phyloP scores from a whole-genome alignment of 2,888 invertebrate species.

The Falcaria lacertinaria region DNA sequence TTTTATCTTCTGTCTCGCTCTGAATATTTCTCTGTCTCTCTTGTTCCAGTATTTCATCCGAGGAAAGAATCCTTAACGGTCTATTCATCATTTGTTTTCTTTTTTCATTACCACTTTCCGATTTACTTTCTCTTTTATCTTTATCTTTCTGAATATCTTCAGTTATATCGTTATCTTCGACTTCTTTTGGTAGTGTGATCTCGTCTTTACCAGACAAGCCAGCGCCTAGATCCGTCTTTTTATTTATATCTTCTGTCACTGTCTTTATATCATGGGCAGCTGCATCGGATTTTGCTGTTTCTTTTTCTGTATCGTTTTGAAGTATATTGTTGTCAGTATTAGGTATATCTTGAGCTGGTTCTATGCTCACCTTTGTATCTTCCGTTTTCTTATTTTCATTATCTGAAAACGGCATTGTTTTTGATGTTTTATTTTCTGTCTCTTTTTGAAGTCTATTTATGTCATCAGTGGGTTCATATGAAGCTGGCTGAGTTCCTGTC shows the following conservation, averaged over 20 bases:
- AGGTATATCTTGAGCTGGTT: too few relatives aligned
- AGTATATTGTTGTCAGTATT: too few relatives aligned
- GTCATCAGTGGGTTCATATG: background rate
- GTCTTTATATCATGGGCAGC: too few relatives aligned
- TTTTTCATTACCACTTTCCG: background rate
- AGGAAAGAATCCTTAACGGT: background rate
- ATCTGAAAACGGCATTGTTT: too few relatives aligned
- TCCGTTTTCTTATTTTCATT: background rate
- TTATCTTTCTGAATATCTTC: background rate
- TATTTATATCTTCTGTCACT: too few relatives aligned
- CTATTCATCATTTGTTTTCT: background rate
- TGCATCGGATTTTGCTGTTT: too few relatives aligned
- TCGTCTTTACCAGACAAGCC: too few relatives aligned
- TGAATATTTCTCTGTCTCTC: background rate
- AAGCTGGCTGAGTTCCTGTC: background rate
- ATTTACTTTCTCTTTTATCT: background rate
- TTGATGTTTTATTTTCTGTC: too few relatives aligned
- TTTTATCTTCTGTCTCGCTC: background rate
- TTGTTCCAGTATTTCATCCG: background rate
- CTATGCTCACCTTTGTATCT: too few relatives aligned
- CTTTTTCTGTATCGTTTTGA: too few relatives aligned
- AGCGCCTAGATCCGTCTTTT: too few relatives aligned
- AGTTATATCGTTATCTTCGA: background rate
- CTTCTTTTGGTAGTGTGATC: background rate
- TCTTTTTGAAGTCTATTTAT: background rate